These are phyloP conservation scores for Pelosia muscerda DNA, from an alignment of 2,888 invertebrate species.

Conservation along the genomic window DNA sequence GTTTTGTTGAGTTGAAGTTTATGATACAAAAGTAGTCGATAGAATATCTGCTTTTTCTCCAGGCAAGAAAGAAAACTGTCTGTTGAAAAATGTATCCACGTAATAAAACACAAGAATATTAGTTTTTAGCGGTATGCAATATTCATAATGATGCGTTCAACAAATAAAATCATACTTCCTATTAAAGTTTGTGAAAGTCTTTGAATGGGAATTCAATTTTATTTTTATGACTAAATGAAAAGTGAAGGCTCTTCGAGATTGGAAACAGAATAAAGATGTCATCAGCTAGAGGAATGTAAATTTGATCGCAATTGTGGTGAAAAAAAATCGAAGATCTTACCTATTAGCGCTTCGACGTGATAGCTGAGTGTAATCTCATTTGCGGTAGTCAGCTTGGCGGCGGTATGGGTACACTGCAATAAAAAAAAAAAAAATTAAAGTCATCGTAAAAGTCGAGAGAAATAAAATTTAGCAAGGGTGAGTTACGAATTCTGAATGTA, in stretches of 20 bases:
- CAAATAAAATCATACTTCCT: not conserved
- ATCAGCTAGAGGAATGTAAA: too few species aligned
- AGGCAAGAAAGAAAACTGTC: not conserved
- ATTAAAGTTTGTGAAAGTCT: too few species aligned
- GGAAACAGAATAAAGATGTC: too few species aligned
- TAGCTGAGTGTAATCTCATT: conserved; percentile 82
- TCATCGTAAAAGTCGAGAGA: not conserved
- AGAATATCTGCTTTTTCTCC: too few species aligned
- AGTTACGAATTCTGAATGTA: too few species aligned
- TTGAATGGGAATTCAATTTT: too few species aligned
- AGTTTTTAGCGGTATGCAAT: not conserved
- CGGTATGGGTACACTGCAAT: conserved; percentile 76
- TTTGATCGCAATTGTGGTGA: too few species aligned
- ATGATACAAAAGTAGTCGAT: not conserved
- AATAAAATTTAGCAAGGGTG: not conserved
- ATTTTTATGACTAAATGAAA: too few species aligned
- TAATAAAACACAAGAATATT: not conserved
- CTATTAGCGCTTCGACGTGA: conserved; percentile 86
- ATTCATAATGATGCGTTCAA: not conserved
- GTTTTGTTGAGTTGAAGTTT: conserved; percentile 31
- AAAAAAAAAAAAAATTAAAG: conserved; percentile 38
- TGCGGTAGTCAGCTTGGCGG: conserved; percentile 87
- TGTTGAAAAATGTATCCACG: not conserved
- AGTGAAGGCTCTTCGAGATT: too few species aligned
- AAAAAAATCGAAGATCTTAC: conserved; percentile 59